phyloP scores from a whole-genome alignment of 2,888 invertebrate species.

The Melinaea marsaeus region DNA sequence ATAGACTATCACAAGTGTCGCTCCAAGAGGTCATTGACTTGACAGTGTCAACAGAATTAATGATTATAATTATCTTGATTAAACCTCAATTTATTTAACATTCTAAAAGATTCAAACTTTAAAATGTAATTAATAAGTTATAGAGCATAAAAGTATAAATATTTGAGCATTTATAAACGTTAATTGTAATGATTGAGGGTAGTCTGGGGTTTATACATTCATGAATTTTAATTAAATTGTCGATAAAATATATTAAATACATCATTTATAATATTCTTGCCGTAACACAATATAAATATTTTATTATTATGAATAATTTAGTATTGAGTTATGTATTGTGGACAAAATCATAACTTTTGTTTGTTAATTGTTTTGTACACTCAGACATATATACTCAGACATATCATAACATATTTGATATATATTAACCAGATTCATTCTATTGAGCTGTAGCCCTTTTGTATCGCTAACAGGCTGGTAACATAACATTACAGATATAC shows the following conservation, averaged over 20 bases:
- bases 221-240: no score
- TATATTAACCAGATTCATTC: not conserved
- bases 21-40: not conserved
- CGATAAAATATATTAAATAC: no score
- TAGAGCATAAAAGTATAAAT: not conserved
- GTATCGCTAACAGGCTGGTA: not conserved
- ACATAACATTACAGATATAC: not conserved
- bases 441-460: constrained; percentile 6
- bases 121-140: not conserved
- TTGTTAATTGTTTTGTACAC: not conserved
- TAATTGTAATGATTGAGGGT: no score
- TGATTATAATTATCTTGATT: not conserved
- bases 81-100: not conserved
- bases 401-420: not conserved
- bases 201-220: no score
- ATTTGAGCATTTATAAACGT: no score
- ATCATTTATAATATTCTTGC: no score
- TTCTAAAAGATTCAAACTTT: not conserved
- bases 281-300: no score
- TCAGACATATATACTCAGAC: no score
- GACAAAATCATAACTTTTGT: no score
- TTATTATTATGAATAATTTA: no score
- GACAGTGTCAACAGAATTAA: not conserved
- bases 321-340: no score
- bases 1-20: not conserved